phyloP scores from a whole-genome alignment of 2,113 vertebrate genomes.

The Actenoides hombroni region DNA sequence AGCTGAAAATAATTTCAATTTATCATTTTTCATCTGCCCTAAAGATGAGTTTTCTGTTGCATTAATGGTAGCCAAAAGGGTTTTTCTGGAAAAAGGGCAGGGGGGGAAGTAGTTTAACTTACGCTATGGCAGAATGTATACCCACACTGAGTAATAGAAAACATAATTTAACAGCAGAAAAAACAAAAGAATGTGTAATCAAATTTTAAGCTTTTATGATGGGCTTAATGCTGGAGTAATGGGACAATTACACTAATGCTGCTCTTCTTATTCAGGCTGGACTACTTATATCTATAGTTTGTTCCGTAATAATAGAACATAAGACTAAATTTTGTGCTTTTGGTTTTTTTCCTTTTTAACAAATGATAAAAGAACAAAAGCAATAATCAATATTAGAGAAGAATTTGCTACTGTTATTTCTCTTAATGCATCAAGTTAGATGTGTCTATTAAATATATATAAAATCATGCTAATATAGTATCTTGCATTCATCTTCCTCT shows the following conservation, averaged over 20 bases:
- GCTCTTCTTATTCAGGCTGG: not conserved
- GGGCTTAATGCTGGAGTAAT: not conserved
- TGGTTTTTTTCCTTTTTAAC: not conserved
- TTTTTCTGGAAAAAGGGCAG: not conserved
- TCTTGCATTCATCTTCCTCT: not conserved
- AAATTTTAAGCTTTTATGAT: slow-evolving; percentile 7
- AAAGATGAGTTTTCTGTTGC: not conserved
- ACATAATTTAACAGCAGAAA: not conserved
- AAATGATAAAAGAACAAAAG: not conserved
- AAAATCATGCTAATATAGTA: not conserved
- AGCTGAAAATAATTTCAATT: slow-evolving; percentile 4
- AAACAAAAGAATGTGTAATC: not conserved
- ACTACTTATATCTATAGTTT: not conserved
- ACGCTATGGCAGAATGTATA: not conserved
- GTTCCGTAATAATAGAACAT: not conserved
- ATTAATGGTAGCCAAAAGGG: slow-evolving; percentile 6
- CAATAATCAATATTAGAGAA: not conserved
- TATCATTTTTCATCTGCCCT: not conserved
- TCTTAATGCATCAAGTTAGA: accelerated
- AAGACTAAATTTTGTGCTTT: not conserved
- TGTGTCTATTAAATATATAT: not conserved
- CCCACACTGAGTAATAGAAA: not conserved
- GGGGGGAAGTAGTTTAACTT: not conserved
- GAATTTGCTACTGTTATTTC: not conserved
- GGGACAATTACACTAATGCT: not conserved